A percentile compares a stretch with the other conserved stretches of the same genome.
Evolutionary conservation across 2,888 invertebrate species (phyloP).

Genomic region (Chrysomela aeneicollis): DNA sequence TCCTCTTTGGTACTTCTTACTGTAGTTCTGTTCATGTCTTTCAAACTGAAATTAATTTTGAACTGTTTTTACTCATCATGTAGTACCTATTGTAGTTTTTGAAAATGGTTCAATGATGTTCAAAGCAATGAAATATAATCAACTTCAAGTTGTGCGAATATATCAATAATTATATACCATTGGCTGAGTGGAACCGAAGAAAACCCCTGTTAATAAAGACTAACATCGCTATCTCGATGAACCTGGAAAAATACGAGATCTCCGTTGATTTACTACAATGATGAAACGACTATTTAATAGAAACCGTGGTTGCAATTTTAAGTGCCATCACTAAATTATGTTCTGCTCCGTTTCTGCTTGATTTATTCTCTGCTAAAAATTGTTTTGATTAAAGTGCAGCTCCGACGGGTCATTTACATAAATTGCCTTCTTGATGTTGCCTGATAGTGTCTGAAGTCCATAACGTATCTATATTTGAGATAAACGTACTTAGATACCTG

Average conservation of each 20-base stretch:
- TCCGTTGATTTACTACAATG: conserved; percentile 44
- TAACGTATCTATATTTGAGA: too few relatives aligned
- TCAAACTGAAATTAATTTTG: too few relatives aligned
- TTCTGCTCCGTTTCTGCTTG: conserved; percentile 40
- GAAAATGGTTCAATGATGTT: too few relatives aligned
- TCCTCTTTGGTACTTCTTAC: too few relatives aligned
- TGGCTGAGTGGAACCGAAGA: conserved; percentile 39
- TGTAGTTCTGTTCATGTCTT: too few relatives aligned
- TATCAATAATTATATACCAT: too few relatives aligned
- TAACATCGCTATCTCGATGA: conserved; percentile 35
- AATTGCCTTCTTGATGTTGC: not conserved
- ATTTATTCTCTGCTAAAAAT: conserved; percentile 46
- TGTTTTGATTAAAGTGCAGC: conserved; percentile 43
- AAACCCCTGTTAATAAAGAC: conserved; percentile 48
- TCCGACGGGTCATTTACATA: not conserved
- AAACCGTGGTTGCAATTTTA: conserved; percentile 51
- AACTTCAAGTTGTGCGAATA: too few relatives aligned
- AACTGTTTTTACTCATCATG: too few relatives aligned
- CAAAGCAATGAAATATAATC: too few relatives aligned
- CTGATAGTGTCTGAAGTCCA: not conserved
- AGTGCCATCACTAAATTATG: conserved; percentile 50
- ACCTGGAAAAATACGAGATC: conserved; percentile 34
- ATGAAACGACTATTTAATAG: conserved; percentile 45
- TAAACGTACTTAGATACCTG: too few relatives aligned
- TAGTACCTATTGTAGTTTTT: too few relatives aligned